Evolutionary conservation across 2,113 vertebrate species (phyloP).

Genomic region (Hystrix cristata): DNA sequence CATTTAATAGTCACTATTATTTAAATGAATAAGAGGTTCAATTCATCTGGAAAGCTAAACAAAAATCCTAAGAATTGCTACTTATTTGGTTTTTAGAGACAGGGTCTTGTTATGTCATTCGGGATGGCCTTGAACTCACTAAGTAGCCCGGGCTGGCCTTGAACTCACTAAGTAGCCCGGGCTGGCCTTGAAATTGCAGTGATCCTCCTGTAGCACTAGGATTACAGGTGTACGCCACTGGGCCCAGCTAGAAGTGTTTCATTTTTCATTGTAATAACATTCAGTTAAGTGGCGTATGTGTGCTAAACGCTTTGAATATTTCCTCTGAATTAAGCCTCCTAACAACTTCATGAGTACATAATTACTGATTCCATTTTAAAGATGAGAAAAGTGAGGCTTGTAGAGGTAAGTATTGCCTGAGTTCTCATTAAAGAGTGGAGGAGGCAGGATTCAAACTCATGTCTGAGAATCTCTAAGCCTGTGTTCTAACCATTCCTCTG

Average conservation of each 20-base stretch:
- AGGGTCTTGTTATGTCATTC: neutral
- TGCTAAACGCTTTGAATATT: constrained; percentile 31
- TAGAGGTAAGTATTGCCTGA: neutral
- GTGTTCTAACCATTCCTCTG: neutral
- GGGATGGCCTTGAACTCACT: neutral
- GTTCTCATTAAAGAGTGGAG: neutral
- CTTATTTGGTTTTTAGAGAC: neutral
- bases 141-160: neutral
- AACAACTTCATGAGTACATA: neutral
- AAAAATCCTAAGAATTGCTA: constrained; percentile 3
- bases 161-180: neutral
- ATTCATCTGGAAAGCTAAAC: constrained; percentile 10
- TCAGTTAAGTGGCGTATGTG: neutral
- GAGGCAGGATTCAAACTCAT: neutral
- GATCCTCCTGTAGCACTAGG: neutral
- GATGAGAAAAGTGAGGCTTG: constrained; percentile 48
- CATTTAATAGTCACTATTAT: neutral
- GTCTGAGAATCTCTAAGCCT: neutral
- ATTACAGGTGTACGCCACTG: neutral
- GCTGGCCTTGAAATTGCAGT: neutral
- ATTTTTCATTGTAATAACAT: constrained; percentile 39
- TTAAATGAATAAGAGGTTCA: neutral
- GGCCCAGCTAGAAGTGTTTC: neutral
- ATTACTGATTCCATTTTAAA: constrained; percentile 60
- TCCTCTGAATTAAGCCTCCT: constrained; percentile 26